Evolutionary conservation across 2,888 invertebrate genomes (phyloP).

Genomic region (Mantis religiosa): DNA sequence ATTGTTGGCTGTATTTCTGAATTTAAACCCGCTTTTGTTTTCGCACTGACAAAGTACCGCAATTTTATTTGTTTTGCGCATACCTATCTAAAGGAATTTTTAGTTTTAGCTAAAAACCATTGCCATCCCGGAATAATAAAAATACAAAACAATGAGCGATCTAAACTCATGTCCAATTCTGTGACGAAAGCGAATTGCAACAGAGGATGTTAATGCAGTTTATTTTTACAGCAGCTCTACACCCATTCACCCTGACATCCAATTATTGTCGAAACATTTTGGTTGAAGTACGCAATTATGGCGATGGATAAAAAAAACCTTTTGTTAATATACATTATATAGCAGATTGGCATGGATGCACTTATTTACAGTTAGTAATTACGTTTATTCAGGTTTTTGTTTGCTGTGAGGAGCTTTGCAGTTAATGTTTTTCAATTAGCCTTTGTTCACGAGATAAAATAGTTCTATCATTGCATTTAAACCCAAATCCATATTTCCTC

Average conservation of each 20-base stretch:
- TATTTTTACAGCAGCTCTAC: background rate
- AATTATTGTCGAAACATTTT: background rate
- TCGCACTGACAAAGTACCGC: too few relatives aligned
- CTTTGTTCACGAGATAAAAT: background rate
- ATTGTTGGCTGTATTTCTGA: too few relatives aligned
- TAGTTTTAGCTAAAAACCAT: background rate
- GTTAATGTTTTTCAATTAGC: background rate
- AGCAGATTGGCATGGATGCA: background rate
- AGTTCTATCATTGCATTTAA: too few relatives aligned
- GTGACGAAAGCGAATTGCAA: too few relatives aligned
- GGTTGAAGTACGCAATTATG: background rate
- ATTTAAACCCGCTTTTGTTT: too few relatives aligned
- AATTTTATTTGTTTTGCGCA: too few relatives aligned
- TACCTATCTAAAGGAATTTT: background rate
- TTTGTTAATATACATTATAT: background rate
- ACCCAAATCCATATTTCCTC: too few relatives aligned
- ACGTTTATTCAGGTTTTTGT: background rate
- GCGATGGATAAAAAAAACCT: background rate
- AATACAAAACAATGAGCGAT: background rate
- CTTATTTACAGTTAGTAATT: background rate
- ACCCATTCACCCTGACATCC: background rate
- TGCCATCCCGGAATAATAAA: too few relatives aligned
- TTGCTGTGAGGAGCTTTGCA: background rate
- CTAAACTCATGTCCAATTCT: too few relatives aligned
- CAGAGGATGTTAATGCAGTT: background rate